These are phyloP conservation scores for Zonotrichia albicollis DNA, from an alignment of 2,797 vertebrate genomes.

Conservation along the genomic window DNA sequence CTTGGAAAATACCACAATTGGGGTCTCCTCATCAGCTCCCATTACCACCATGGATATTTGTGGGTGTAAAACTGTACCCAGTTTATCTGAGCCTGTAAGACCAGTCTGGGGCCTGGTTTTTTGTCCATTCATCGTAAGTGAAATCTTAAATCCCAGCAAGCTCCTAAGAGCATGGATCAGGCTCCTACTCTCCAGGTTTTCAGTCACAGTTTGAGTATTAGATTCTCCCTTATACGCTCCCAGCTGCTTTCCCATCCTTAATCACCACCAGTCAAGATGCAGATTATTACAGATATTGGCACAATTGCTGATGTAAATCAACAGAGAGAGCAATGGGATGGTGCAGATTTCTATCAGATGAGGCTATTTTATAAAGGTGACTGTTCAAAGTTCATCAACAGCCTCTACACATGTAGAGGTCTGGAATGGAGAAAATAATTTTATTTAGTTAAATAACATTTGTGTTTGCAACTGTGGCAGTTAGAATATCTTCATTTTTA, in stretches of 20 bases:
- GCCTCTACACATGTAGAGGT: fast-evolving
- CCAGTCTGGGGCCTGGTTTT: not conserved
- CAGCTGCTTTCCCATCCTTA: not conserved
- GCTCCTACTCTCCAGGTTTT: not conserved
- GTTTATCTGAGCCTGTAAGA: not conserved
- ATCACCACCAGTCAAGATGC: not conserved
- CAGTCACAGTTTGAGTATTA: not conserved
- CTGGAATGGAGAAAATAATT: not conserved
- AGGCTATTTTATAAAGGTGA: not conserved
- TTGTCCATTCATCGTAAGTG: not conserved
- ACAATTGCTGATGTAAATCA: constrained; percentile 31
- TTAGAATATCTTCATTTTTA: not conserved
- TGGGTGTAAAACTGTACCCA: not conserved
- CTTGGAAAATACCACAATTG: too few relatives aligned
- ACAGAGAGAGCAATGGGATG: not conserved
- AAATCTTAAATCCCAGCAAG: not conserved
- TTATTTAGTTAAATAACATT: not conserved
- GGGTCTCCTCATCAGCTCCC: not conserved
- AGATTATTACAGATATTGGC: not conserved
- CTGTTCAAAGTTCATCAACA: not conserved
- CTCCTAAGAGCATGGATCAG: not conserved
- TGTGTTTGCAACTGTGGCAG: not conserved
- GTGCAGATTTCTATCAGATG: not conserved
- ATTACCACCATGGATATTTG: not conserved
- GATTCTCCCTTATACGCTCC: not conserved